A percentile compares a stretch with the other conserved stretches of the same genome.
phyloP scores from a whole-genome alignment of 2,888 invertebrate genomes.

The Tetragonisca angustula region DNA sequence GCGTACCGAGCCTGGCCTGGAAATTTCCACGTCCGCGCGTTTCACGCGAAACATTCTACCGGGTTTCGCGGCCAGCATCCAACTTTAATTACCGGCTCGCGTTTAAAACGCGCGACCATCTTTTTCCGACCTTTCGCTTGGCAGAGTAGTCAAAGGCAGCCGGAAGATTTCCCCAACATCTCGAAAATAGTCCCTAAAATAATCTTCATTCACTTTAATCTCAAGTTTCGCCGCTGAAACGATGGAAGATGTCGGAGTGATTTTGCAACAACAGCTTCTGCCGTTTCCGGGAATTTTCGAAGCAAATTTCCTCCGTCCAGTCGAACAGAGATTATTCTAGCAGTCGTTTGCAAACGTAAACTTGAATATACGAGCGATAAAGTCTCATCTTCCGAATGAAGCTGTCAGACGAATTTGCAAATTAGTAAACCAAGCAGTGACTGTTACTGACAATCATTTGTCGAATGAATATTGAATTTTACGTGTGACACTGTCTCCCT shows the following conservation, averaged over 20 bases:
- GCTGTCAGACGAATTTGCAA: too few species aligned
- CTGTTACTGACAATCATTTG: too few species aligned
- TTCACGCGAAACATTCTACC: constrained; percentile 43
- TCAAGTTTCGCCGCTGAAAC: neutral
- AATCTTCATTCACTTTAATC: neutral
- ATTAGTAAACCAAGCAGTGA: too few species aligned
- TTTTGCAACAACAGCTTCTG: neutral
- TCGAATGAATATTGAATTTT: too few species aligned
- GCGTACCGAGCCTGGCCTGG: constrained; percentile 42
- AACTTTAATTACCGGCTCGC: constrained; percentile 49
- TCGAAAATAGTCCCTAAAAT: neutral
- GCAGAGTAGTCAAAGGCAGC: neutral
- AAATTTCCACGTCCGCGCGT: constrained; percentile 45
- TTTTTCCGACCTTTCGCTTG: neutral
- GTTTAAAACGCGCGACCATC: constrained; percentile 31
- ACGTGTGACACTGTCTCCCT: too few species aligned
- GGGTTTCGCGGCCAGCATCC: constrained; percentile 43
- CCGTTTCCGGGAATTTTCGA: neutral
- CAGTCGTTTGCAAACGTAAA: too few species aligned
- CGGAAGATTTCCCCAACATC: neutral
- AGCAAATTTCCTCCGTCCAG: too few species aligned
- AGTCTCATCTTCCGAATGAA: too few species aligned
- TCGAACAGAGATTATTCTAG: too few species aligned
- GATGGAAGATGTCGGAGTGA: too few species aligned
- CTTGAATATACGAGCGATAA: too few species aligned